These are phyloP conservation scores for Crocodylus rhombifer DNA, from an alignment of 2,797 vertebrate genomes.

Conservation along the genomic window DNA sequence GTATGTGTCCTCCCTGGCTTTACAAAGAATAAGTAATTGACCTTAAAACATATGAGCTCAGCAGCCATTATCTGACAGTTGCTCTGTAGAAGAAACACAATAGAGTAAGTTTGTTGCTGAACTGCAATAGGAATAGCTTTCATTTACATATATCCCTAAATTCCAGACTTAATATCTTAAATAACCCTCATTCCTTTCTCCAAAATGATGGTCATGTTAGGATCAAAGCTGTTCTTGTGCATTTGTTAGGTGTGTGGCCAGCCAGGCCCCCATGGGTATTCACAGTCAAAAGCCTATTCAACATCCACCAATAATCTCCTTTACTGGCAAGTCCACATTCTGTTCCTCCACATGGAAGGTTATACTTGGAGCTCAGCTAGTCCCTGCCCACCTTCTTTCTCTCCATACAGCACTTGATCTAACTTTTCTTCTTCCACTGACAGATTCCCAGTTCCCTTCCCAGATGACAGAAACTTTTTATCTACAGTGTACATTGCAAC, in stretches of 20 bases:
- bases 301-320: background rate
- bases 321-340: background rate
- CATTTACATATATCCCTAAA: slow-evolving; percentile 3
- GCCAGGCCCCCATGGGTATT: background rate
- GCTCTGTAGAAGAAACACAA: background rate
- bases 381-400: slow-evolving; percentile 17
- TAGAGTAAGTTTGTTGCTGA: slow-evolving; percentile 44
- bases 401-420: background rate
- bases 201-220: background rate
- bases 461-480: background rate
- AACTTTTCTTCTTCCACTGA: background rate
- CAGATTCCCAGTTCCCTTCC: background rate
- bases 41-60: slow-evolving; percentile 42
- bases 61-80: slow-evolving; percentile 9
- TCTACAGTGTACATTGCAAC: background rate
- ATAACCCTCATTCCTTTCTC: background rate
- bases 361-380: background rate
- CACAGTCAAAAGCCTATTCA: background rate
- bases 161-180: slow-evolving; percentile 38
- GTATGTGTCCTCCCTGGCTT: background rate
- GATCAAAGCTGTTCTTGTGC: background rate
- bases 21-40: slow-evolving; percentile 39
- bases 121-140: slow-evolving; percentile 12
- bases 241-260: background rate
- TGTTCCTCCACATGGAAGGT: background rate